Base-by-base conservation (phyloP, 2,113 vertebrate genomes). In the Maccullochella peelii region DNA sequence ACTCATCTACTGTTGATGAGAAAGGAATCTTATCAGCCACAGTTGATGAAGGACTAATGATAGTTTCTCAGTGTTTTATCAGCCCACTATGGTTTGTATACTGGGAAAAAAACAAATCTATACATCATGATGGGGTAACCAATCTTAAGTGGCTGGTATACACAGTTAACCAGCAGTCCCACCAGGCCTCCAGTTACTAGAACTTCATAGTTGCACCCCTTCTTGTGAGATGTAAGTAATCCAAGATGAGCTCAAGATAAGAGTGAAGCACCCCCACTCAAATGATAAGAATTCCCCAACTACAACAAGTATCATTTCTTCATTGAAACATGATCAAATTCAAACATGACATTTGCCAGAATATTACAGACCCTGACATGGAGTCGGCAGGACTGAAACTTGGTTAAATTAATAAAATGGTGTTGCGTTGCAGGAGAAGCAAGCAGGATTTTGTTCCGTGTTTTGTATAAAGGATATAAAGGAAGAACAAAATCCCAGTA, bases 161-260 rank as follows among this genome's bases (percentile, higher is more conserved):
- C 42, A 66, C 4, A 63, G 68, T 75, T 25, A 67, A 67, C 58
- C 66, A 73, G 57, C 36, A 73, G 73, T 73, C 79, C 79, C 70
- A 42, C 1, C 73, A 27, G 70, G 50, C 47, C 72, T 63, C 42
- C 42, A 30, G 7, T 38, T 38, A 62, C 61, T 21, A 33, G 2
- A 79, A 36, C 38, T 44, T 62, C 14, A 3, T 11, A 68, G 44
- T 52, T 66, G 15, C 10, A 15, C 12, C 36, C 10, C 3, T 10
- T 58, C 8, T n/a, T 2, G 20, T 20, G n/a, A 78, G 27, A 71
- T 63, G 6, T 1, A n/a, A 66, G 36, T 44, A 8, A 27, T 49
- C 27, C 8, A 38, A 23, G 25, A 42, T 47, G 44, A 49, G 7
- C 20, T n/a, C 42, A 62, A 52, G 10, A 23, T 27, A 0, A 52